Base-by-base conservation (phyloP, 2,888 invertebrate genomes). In the Griposia aprilina region DNA sequence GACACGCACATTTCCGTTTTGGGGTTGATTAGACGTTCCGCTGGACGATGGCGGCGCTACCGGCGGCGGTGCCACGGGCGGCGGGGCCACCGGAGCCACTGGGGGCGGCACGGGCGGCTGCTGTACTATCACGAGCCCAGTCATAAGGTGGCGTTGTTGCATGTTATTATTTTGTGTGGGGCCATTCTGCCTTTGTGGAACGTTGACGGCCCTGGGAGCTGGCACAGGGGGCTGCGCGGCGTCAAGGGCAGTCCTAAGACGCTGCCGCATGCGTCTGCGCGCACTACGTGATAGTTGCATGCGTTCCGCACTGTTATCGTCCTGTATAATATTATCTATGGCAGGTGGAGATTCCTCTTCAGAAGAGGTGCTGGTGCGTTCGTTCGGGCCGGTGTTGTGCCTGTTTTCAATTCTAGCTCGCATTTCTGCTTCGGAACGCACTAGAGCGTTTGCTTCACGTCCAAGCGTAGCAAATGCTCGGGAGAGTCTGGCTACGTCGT, bases 401-500 rank as follows among this genome's bases (percentile, higher is more conserved):
- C 85, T 85, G 59, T 88, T 89, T 72, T 92, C 93, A 74, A 92
- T 90, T 78, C 92, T 88, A 15, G 92, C 90, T 50, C 92, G 92
- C 88, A 93, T 91, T 83, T 94, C 92, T 0, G 92, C 92, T 81
- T 94, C 94, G 17, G 93, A 91, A 76, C 92, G 94, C 65, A 92
- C 92, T 57, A 93, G 81, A 6, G 93, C 93, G 87, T 90, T 93
- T 45, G 94, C 93, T 80, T 95, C 94, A 77, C 94, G 93, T 70
- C 94, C 94, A 80, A 96, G 91, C 7, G 94, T 93, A 50, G 94
- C 94, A 90, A 95, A 95, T 20, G 94, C 95, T 72, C 94, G 93
- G 10, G 95, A 93, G 30, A 96, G 92, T 52, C 95, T 87, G 15
- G 91, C 94, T 5, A 96, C 95, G 85, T 95, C 94, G 74, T 94